phyloP scores from a whole-genome alignment of 2,113 vertebrate genomes.

The Colossoma macropomum region DNA sequence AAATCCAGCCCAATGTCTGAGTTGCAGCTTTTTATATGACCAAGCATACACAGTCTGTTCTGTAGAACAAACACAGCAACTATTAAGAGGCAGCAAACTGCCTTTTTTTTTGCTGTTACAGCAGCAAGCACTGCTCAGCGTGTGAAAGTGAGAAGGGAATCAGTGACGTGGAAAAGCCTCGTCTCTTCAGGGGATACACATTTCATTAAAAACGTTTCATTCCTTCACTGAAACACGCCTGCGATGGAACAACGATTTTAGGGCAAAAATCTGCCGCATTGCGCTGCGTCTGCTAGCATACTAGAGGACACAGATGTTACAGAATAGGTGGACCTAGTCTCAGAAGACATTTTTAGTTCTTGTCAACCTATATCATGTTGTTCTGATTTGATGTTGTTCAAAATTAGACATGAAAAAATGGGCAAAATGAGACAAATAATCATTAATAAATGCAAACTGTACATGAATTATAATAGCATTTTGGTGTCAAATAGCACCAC shows the following conservation, averaged over 20 bases:
- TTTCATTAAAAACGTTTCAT: slow-evolving; percentile 13
- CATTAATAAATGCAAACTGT: background rate
- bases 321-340: background rate
- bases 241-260: background rate
- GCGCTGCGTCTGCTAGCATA: background rate
- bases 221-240: background rate
- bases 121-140: slow-evolving; percentile 11
- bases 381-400: background rate
- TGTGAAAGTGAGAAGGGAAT: slow-evolving; percentile 32
- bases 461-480: background rate
- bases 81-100: slow-evolving; percentile 47
- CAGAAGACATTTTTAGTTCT: background rate
- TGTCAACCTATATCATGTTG: background rate
- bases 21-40: slow-evolving; percentile 39
- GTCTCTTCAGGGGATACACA: slow-evolving; percentile 5
- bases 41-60: slow-evolving; percentile 36
- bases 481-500: background rate
- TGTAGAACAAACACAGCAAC: slow-evolving; percentile 29
- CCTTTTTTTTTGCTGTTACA: slow-evolving; percentile 21
- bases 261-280: background rate
- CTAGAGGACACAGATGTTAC: background rate
- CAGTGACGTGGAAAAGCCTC: slow-evolving; percentile 33
- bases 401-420: background rate
- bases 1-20: background rate
- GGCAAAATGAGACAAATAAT: background rate